phyloP scores from a whole-genome alignment of 1,140 invertebrate species.

The Drosophila ambigua region DNA sequence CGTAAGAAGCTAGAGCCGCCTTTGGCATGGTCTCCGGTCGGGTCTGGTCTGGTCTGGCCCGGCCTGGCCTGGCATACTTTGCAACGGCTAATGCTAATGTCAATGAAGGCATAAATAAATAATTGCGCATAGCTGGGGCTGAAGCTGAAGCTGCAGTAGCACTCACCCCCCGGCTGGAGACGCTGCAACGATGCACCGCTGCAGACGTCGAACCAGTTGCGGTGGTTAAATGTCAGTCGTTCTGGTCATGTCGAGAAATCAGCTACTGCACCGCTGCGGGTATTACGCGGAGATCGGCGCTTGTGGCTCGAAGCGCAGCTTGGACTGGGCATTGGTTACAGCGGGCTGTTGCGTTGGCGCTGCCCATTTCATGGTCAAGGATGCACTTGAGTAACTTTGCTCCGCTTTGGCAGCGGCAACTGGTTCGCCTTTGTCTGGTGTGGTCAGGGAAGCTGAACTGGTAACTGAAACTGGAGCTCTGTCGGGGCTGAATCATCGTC shows the following conservation, averaged over 20 bases:
- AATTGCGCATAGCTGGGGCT: constrained; percentile 64
- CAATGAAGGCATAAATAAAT: constrained; percentile 83
- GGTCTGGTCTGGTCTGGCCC: too few relatives aligned
- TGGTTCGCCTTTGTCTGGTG: constrained; percentile 30
- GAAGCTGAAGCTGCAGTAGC: constrained; percentile 24
- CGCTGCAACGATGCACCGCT: neutral
- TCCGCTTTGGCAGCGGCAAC: constrained; percentile 25
- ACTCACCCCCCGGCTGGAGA: constrained; percentile 10
- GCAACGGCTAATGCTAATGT: constrained; percentile 72
- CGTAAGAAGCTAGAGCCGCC: constrained; percentile 43
- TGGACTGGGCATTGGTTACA: neutral
- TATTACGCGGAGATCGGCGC: neutral
- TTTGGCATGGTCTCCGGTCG: constrained; percentile 48
- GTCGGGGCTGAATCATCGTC: constrained; percentile 11
- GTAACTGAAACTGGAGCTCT: constrained; percentile 38
- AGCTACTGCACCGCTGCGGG: constrained; percentile 35
- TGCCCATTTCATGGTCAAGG: constrained; percentile 69
- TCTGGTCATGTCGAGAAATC: constrained; percentile 67
- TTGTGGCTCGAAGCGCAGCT: neutral
- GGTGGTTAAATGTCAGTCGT: constrained; percentile 72
- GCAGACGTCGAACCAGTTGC: constrained; percentile 59
- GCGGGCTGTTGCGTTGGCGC: neutral
- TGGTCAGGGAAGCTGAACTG: constrained; percentile 9
- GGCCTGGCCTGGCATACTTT: constrained; percentile 48
- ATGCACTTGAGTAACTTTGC: constrained; percentile 32